Evolutionary conservation across 2,113 vertebrate genomes (phyloP).

Genomic region (Perca fluviatilis): DNA sequence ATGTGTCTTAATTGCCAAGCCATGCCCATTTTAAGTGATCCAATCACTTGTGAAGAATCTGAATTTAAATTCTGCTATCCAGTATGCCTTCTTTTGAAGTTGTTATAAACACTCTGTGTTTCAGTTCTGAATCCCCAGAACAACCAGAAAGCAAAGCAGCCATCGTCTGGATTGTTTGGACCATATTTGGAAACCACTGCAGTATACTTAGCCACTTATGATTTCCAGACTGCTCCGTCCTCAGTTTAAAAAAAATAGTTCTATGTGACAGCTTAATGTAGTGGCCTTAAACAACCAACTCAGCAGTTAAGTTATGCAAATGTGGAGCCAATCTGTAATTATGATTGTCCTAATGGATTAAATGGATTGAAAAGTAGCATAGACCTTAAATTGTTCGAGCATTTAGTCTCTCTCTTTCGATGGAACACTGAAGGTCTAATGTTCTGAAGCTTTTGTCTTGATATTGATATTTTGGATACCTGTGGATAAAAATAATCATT

Average conservation of each 20-base stretch:
- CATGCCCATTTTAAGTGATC: too few species aligned
- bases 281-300: neutral
- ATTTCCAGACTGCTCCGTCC: neutral
- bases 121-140: neutral
- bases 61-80: neutral
- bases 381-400: neutral
- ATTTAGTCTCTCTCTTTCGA: neutral
- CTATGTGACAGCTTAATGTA: neutral
- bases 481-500: neutral
- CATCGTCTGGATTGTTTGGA: neutral
- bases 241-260: neutral
- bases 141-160: neutral
- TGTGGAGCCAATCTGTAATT: neutral
- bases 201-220: neutral
- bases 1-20: neutral
- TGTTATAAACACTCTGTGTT: neutral
- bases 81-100: neutral
- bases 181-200: neutral
- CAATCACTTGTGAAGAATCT: neutral
- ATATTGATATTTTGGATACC: neutral
- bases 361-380: neutral
- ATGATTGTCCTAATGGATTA: slow-evolving; percentile 6
- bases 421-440: neutral
- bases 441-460: neutral
- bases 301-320: neutral